These are phyloP conservation scores for Latheticus oryzae DNA, from an alignment of 2,888 invertebrate species.

Conservation along the genomic window DNA sequence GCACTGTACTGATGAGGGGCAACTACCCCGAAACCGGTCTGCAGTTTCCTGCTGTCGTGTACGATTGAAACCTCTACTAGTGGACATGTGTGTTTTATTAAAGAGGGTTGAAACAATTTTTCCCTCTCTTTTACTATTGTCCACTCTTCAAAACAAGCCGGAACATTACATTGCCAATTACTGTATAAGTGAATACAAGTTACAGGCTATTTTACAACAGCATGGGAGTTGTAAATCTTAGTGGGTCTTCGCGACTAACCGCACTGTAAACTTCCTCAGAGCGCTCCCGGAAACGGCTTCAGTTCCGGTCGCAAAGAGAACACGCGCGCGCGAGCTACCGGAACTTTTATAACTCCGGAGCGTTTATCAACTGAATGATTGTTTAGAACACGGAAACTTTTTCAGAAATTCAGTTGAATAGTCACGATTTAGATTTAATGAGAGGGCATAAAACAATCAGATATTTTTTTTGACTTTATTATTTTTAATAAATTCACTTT, in stretches of 20 bases:
- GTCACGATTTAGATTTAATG: too few relatives aligned
- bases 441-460: background rate
- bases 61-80: too few relatives aligned
- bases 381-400: conserved; percentile 41
- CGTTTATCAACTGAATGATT: conserved; percentile 53
- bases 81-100: conserved; percentile 52
- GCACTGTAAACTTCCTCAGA: conserved; percentile 56
- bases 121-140: background rate
- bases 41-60: too few relatives aligned
- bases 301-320: too few relatives aligned
- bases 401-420: conserved; percentile 25
- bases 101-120: conserved; percentile 30
- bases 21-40: too few relatives aligned
- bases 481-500: background rate
- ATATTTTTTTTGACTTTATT: background rate
- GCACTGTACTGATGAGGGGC: too few relatives aligned
- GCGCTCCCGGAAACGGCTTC: conserved; percentile 58
- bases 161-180: conserved; percentile 45
- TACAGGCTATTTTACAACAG: conserved; percentile 50
- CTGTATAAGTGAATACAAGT: conserved; percentile 45
- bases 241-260: conserved; percentile 51
- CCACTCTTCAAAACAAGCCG: conserved; percentile 2
- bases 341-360: conserved; percentile 58
- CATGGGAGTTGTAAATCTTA: conserved; percentile 51
- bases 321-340: conserved; percentile 54